Evolutionary conservation across 2,797 vertebrate genomes (phyloP).

Genomic region (Eidolon dupreanum): DNA sequence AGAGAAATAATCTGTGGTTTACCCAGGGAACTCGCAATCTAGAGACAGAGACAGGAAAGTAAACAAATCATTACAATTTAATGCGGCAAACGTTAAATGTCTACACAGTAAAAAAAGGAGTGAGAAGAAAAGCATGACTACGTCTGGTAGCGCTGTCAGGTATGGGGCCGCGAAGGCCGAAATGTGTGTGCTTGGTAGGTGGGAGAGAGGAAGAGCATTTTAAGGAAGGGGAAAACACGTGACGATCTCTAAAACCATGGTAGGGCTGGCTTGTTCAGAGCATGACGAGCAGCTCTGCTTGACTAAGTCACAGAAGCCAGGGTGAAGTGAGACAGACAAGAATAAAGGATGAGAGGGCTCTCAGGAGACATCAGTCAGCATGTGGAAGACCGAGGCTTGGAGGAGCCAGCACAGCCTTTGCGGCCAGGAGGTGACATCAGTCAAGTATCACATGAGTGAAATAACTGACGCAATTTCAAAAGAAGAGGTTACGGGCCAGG

Average conservation of each 20-base stretch:
- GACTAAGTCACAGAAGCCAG: fast-evolving
- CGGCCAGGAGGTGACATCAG: neutral
- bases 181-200: neutral
- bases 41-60: neutral
- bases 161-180: neutral
- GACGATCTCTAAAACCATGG: neutral
- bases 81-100: neutral
- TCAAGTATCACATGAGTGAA: neutral
- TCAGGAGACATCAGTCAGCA: fast-evolving
- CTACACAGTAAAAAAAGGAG: neutral
- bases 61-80: slow-evolving; percentile 8
- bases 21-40: neutral
- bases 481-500: neutral
- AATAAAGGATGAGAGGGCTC: neutral
- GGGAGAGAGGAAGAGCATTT: neutral
- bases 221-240: neutral
- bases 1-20: neutral
- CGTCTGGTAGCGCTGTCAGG: neutral
- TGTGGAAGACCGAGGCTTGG: fast-evolving
- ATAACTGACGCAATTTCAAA: neutral
- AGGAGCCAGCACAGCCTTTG: neutral
- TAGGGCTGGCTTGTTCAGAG: neutral
- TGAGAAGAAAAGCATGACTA: neutral
- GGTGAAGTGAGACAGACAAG: fast-evolving
- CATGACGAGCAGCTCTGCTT: neutral